These are phyloP conservation scores for Chrysolophus pictus DNA, from an alignment of 2,797 vertebrate species.

Conservation along the genomic window DNA sequence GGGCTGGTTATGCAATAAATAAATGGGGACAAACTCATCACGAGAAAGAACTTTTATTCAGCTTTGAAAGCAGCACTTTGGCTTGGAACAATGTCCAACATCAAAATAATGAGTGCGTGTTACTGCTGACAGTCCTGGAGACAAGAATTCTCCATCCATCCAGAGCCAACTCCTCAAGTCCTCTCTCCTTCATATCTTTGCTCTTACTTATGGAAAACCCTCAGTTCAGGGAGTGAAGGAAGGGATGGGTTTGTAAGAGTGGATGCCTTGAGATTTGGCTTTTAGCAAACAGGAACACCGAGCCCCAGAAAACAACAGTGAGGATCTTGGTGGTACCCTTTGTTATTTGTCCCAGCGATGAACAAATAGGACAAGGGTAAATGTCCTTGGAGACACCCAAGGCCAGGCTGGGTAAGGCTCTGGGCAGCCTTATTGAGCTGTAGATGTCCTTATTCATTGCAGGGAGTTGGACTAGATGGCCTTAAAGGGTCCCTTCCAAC, in stretches of 20 bases:
- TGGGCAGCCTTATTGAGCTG: no score
- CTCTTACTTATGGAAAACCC: background rate
- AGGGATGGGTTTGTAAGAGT: background rate
- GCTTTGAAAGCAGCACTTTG: conserved; percentile 20
- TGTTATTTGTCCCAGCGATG: background rate
- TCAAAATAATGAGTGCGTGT: conserved; percentile 18
- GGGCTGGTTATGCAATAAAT: conserved; percentile 51
- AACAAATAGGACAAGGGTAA: background rate
- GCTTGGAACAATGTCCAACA: background rate
- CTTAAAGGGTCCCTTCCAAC: no score
- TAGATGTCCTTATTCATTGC: no score
- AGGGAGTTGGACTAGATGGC: no score
- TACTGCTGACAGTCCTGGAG: conserved; percentile 37
- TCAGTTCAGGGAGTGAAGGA: background rate
- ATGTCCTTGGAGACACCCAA: no score
- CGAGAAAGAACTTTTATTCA: conserved; percentile 18
- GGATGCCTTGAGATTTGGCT: background rate
- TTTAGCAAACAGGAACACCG: background rate
- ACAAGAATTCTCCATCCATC: background rate
- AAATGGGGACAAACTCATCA: conserved; percentile 18
- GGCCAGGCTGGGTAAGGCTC: no score
- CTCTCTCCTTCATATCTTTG: background rate
- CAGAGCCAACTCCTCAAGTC: background rate
- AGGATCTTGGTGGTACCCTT: background rate
- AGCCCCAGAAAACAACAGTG: accelerated